Conservation (phyloP, 2,113 vertebrate genomes). For the Rhagologus leucostigma region DNA sequence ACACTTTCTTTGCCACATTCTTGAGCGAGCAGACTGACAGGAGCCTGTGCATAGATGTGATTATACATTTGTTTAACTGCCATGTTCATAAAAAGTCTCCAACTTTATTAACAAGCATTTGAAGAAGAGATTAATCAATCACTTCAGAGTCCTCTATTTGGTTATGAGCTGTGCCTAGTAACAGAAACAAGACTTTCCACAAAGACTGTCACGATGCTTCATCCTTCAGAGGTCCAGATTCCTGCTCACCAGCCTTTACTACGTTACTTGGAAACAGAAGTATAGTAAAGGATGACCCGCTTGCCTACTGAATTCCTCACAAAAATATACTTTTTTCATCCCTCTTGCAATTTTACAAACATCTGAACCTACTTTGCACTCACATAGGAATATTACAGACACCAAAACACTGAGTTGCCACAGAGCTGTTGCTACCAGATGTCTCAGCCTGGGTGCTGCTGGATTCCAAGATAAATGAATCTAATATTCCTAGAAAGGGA, state of each 20-base stretch:
- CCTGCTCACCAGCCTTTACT: not conserved
- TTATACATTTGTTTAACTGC: not conserved
- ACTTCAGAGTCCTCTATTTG: not conserved
- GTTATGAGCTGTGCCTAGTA: not conserved
- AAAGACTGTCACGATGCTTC: not conserved
- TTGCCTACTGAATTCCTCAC: not conserved
- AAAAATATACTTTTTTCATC: not conserved
- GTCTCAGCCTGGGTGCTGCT: not conserved
- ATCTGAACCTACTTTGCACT: not conserved
- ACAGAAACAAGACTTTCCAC: not conserved
- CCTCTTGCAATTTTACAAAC: not conserved
- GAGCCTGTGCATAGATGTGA: not conserved
- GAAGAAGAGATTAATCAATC: not conserved
- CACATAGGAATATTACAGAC: not conserved
- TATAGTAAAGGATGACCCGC: fast-evolving
- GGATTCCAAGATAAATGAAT: not conserved
- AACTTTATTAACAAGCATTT: not conserved
- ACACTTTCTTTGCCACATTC: not conserved
- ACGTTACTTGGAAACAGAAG: not conserved
- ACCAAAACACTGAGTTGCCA: not conserved
- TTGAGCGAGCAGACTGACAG: not conserved
- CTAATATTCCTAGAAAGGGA: not conserved
- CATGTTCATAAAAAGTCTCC: not conserved
- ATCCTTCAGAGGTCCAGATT: not conserved
- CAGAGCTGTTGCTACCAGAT: not conserved